phyloP scores from a whole-genome alignment of 2,797 vertebrate species.

The Falco concolor region DNA sequence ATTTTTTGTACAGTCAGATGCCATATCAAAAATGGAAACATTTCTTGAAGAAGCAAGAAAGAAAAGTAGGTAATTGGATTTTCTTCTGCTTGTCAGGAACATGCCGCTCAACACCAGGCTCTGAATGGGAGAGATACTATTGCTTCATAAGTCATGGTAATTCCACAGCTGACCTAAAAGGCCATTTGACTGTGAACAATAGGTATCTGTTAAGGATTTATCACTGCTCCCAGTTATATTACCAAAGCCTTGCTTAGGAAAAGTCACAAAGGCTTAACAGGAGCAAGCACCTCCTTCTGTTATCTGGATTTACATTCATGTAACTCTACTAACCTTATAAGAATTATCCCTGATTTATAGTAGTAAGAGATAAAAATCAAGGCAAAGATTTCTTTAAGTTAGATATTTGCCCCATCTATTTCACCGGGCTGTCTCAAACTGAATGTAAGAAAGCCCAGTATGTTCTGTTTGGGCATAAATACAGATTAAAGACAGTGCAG shows the following conservation, averaged over 20 bases:
- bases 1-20: neutral
- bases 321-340: neutral
- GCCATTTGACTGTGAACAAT: constrained; percentile 6
- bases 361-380: neutral
- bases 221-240: neutral
- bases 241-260: neutral
- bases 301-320: neutral
- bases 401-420: neutral
- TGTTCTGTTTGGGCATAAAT: neutral
- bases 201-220: constrained; percentile 16
- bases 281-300: neutral
- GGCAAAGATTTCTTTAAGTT: neutral
- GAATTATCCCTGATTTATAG: neutral
- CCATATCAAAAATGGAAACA: neutral
- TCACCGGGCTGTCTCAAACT: neutral
- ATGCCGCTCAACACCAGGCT: neutral
- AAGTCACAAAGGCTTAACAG: neutral
- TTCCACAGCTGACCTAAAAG: constrained; percentile 29
- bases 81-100: constrained; percentile 10
- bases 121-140: neutral
- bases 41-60: constrained; percentile 10
- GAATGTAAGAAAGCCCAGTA: neutral
- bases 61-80: neutral
- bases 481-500: neutral
- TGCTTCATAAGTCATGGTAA: neutral